Evolutionary conservation across 2,888 invertebrate genomes (phyloP).

Genomic region (Salticus scenicus): DNA sequence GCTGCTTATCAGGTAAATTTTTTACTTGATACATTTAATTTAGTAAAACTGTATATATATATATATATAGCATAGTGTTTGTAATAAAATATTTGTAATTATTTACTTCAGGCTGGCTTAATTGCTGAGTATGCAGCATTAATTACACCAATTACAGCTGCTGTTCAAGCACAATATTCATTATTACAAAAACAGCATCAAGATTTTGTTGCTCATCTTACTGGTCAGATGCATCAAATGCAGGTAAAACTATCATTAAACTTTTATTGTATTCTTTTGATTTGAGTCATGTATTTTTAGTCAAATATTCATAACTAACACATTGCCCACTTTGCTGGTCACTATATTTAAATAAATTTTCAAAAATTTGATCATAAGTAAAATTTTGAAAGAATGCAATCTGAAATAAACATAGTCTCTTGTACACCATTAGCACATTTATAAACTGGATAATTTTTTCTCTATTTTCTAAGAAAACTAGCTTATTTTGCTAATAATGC

Average conservation of each 20-base stretch:
- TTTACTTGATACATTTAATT: background rate
- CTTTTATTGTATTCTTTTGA: background rate
- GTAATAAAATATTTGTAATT: too few relatives aligned
- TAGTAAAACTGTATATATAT: too few relatives aligned
- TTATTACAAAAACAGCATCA: constrained; percentile 95
- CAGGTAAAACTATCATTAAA: constrained; percentile 79
- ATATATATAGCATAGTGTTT: too few relatives aligned
- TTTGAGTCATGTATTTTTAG: background rate
- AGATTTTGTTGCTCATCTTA: constrained; percentile 93
- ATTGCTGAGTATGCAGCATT: constrained; percentile 87
- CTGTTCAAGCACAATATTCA: constrained; percentile 80
- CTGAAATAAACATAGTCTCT: too few relatives aligned
- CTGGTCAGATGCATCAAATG: constrained; percentile 83
- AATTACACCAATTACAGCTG: constrained; percentile 79
- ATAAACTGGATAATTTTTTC: too few relatives aligned
- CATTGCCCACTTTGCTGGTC: too few relatives aligned
- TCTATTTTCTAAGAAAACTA: too few relatives aligned
- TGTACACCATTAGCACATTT: too few relatives aligned
- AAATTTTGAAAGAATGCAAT: too few relatives aligned
- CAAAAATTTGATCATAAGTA: background rate
- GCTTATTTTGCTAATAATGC: too few relatives aligned
- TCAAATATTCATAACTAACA: background rate
- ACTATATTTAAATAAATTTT: too few relatives aligned
- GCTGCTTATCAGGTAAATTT: constrained; percentile 75
- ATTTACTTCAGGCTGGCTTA: constrained; percentile 83